These are phyloP conservation scores for Arrhopalites spinosus DNA, from an alignment of 2,888 invertebrate genomes.

Conservation along the genomic window DNA sequence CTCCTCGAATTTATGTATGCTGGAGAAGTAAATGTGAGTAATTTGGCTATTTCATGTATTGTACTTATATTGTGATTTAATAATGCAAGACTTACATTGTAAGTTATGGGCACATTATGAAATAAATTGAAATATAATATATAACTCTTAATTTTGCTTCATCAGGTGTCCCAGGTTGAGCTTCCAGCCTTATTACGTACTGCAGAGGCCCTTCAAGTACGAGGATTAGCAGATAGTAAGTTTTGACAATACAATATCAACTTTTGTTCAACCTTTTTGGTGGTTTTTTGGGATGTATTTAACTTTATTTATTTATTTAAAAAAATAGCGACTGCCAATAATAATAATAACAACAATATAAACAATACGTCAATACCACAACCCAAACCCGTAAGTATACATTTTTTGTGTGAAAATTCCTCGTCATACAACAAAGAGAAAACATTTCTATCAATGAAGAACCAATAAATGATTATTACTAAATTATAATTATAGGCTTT, in stretches of 20 bases:
- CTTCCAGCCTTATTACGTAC: constrained; percentile 86
- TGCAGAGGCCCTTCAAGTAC: constrained; percentile 86
- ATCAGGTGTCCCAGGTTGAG: constrained; percentile 78
- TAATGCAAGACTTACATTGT: no score
- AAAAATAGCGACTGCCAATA: constrained; percentile 56
- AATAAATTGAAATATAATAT: no score
- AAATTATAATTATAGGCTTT: constrained; percentile 32
- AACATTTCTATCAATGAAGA: no score
- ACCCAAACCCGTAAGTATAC: constrained; percentile 41
- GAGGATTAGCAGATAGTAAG: constrained; percentile 88
- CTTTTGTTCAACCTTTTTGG: no score
- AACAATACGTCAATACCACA: constrained; percentile 20
- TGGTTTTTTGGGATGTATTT: no score
- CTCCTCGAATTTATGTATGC: constrained; percentile 84
- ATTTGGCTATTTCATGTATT: no score
- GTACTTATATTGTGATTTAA: no score
- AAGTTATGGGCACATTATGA: no score
- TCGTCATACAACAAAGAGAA: no score
- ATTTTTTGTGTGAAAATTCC: not conserved
- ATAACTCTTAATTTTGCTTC: no score
- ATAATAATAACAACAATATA: constrained; percentile 51
- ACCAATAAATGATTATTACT: not conserved
- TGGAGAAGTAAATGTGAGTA: constrained; percentile 67
- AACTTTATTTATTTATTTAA: no score
- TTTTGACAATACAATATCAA: no score